Conservation (phyloP, 2,797 vertebrate genomes). For the Notolepis coatsorum region DNA sequence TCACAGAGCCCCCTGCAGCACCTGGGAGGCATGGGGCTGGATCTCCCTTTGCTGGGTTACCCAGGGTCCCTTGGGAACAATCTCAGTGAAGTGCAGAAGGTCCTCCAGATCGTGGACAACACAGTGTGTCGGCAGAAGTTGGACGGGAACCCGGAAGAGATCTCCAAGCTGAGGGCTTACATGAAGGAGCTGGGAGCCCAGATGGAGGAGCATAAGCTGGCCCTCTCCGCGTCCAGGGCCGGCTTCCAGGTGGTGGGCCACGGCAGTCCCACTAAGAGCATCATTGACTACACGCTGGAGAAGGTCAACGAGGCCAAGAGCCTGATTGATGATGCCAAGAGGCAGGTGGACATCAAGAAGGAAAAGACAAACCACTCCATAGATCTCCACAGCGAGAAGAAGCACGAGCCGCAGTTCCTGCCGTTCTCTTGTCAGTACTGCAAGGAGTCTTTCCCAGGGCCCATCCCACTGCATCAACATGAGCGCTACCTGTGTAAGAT, state of each 20-base stretch:
- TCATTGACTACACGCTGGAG: slow-evolving; percentile 95
- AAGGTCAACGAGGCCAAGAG: slow-evolving; percentile 96
- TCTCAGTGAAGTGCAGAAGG: slow-evolving; percentile 94
- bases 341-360: slow-evolving; percentile 89
- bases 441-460: slow-evolving; percentile 93
- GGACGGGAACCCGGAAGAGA: slow-evolving; percentile 91
- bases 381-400: slow-evolving; percentile 87
- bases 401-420: slow-evolving; percentile 86
- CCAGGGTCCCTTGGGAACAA: slow-evolving; percentile 84
- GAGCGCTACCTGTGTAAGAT: slow-evolving; percentile 98
- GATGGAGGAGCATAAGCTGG: slow-evolving; percentile 90
- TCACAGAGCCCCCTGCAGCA: slow-evolving; percentile 92
- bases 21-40: slow-evolving; percentile 88
- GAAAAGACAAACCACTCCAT: slow-evolving; percentile 87
- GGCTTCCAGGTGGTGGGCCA: slow-evolving; percentile 88
- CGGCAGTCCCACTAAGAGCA: slow-evolving; percentile 93
- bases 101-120: slow-evolving; percentile 97
- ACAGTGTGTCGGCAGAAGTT: slow-evolving; percentile 94
- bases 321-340: slow-evolving; percentile 91
- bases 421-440: slow-evolving; percentile 96
- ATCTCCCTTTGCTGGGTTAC: slow-evolving; percentile 87
- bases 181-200: slow-evolving; percentile 94
- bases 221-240: slow-evolving; percentile 85
- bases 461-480: slow-evolving; percentile 97
- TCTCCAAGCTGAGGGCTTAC: slow-evolving; percentile 93